Evolutionary conservation across 1,140 invertebrate species (phyloP), one percentile per base, ranked within the genome.

Genomic region (Ceratina japonica): DNA sequence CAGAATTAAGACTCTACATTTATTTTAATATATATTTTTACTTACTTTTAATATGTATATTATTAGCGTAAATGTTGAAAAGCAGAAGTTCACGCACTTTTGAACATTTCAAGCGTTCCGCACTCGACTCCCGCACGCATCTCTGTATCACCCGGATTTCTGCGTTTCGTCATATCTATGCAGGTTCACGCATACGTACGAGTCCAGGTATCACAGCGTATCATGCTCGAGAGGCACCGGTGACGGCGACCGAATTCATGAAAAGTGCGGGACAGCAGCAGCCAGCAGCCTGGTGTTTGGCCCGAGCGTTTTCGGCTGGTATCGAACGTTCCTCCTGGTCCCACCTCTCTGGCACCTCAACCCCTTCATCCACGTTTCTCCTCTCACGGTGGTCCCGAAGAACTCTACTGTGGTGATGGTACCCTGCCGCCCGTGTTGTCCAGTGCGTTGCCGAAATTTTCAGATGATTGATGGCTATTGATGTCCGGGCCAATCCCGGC

Each of bases 391-490:
- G 89, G 90, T 90, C 87, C 90, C 87, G 88, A 86, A 90, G 90
- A 92, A 91, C 92, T 92, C 92, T 90, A 91, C 91, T 85, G 87
- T 87, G 84, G 76, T 92, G 91, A 92, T 92, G 77, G 88, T 92
- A 86, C 87, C 92, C 92, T 92, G 91, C 87, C 88, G 89, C 90
- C 70, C 61, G 87, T 89, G 91, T 92, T 92, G 92, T 91, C 91
- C 92, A 84, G 89, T 88, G 84, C 90, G 90, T 92, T 92, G 92
- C 92, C 92, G 89, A 92, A 92, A 91, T 92, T 92, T 88, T 84
- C 88, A 72, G 85, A 92, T 92, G 91, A 92, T 92, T 92, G 91
- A 92, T 92, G 91, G 91, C 90, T 91, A 92, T 91, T 92, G 82
- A 90, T 71, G 87, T 86, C 87, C 88, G 91, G 90, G 90, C 91